phyloP scores from a whole-genome alignment of 2,797 vertebrate genomes.

The Chaetophractus vellerosus region DNA sequence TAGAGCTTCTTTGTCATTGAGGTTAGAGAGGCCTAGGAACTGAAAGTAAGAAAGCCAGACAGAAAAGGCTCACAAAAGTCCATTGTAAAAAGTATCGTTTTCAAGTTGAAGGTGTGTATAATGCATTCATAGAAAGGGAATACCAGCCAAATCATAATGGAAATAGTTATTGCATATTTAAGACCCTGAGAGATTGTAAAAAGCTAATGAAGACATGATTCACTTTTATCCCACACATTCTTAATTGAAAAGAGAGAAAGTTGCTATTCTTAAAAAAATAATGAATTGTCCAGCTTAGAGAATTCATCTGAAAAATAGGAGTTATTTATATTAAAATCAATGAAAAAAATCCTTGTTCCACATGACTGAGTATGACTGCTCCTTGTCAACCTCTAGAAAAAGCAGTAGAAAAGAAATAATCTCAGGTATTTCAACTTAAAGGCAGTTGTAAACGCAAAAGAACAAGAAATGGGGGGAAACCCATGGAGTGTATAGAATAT shows the following conservation, averaged over 20 bases:
- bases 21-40: slow-evolving; percentile 36
- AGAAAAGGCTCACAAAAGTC: slow-evolving; percentile 58
- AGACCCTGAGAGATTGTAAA: slow-evolving; percentile 55
- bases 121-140: slow-evolving; percentile 59
- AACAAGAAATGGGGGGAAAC: not conserved
- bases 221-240: slow-evolving; percentile 69
- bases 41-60: slow-evolving; percentile 42
- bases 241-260: slow-evolving; percentile 75
- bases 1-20: not conserved
- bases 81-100: slow-evolving; percentile 67
- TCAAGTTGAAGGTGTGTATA: slow-evolving; percentile 55
- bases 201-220: slow-evolving; percentile 55
- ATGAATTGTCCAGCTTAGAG: slow-evolving; percentile 47
- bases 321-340: slow-evolving; percentile 51
- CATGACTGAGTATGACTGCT: not conserved
- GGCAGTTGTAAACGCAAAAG: slow-evolving; percentile 10
- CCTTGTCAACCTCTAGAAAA: slow-evolving; percentile 61
- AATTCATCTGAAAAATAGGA: slow-evolving; percentile 64
- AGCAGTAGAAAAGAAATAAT: not conserved
- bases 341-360: not conserved
- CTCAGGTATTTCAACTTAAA: not conserved
- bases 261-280: slow-evolving; percentile 71
- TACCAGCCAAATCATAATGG: slow-evolving; percentile 24
- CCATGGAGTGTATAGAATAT: too few relatives aligned
- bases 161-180: slow-evolving; percentile 71